Base-by-base conservation (phyloP, 2,797 vertebrate genomes). In the Hypotaenidia okinawae region DNA sequence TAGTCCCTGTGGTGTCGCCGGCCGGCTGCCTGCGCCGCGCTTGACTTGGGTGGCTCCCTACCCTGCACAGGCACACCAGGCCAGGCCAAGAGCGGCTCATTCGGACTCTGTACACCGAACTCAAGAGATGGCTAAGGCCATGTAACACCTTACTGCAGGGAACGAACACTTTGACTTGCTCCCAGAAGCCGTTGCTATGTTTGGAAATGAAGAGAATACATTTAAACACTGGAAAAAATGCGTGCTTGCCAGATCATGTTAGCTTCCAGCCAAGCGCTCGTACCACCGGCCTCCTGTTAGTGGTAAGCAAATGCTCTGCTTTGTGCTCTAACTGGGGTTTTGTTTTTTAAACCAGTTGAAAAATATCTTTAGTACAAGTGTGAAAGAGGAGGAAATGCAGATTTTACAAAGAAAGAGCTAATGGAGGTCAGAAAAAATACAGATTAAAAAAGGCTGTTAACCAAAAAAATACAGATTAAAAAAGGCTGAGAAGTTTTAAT, bases 61-160 rank as follows among this genome's bases (percentile, higher is more conserved):
- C 39, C 17, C 33, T 16, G 39, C 57, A 43, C 33, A 58, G 54
- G 19, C 15, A 17, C 6, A 19, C 0, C 7, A 25, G 13, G 4
- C 19, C 57, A 35, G 54, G 35, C 24, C 19, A 41, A 45, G 21
- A 61, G 52, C 2, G 43, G 19, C 17, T 39, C 22, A 24, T 25
- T 69, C 28, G 28, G 62, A 57, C 23, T 58, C 66, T 22, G n/a
- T 17, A 18, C 5, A 55, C 69, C 24, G 32, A 83, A 51, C 15
- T 49, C 0, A 0, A 32, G 61, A 33, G 47, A 51, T 25, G n/a
- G 27, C 30, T 3, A 63, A 54, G 21, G 37, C 9, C 35, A 12
- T 6, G 4, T 11, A 39, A 0, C 24, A 25, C 32, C 28, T 81
- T 35, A 33, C 24, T 37, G 49, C 25, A 41, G 9, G 23, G 37